Percentiles rank a stretch among this genome's conserved stretches.
These are phyloP conservation scores for Falco punctatus DNA, from an alignment of 2,113 vertebrate genomes.

Conservation along the genomic window DNA sequence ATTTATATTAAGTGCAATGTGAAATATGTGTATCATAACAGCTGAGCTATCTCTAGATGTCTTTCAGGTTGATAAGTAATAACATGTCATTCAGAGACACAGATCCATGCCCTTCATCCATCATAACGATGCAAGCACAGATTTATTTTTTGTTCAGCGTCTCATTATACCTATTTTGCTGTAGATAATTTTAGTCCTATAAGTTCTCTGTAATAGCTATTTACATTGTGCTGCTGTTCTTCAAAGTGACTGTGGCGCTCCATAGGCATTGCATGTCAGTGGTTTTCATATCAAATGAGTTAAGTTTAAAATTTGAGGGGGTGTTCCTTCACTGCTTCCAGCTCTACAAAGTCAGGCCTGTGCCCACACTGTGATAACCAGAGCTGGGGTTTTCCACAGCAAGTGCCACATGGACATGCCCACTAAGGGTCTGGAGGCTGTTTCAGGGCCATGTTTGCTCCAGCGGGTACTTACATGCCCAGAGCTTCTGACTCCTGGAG, in stretches of 20 bases:
- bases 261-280: neutral
- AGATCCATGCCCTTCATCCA: neutral
- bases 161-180: neutral
- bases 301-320: neutral
- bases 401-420: accelerated
- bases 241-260: neutral
- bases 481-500: neutral
- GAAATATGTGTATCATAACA: neutral
- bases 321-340: neutral
- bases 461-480: accelerated
- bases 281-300: neutral
- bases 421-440: neutral
- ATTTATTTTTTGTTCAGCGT: neutral
- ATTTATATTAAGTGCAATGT: neutral
- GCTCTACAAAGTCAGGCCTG: neutral
- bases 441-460: neutral
- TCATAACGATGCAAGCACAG: neutral
- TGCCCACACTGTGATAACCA: neutral
- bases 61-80: neutral
- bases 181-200: neutral
- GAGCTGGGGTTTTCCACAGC: neutral
- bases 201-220: neutral
- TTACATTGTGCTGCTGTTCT: neutral
- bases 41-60: neutral
- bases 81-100: neutral